These are phyloP conservation scores for Falco columbarius DNA, from an alignment of 2,797 vertebrate genomes.

Conservation along the genomic window DNA sequence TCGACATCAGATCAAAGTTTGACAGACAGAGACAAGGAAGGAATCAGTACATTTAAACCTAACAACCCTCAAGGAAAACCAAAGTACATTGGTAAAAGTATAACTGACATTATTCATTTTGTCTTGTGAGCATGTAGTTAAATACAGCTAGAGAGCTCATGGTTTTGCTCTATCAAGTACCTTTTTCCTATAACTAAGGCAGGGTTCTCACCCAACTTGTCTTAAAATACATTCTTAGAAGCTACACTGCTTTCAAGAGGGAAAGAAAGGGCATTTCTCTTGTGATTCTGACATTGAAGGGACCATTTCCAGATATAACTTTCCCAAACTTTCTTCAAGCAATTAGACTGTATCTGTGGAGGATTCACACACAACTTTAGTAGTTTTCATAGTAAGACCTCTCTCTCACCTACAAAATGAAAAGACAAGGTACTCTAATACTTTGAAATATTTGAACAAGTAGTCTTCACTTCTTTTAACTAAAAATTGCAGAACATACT, in stretches of 20 bases:
- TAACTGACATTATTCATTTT: background rate
- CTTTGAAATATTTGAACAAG: background rate
- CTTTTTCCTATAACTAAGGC: background rate
- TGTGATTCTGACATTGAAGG: background rate
- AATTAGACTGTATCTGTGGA: background rate
- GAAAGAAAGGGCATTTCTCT: background rate
- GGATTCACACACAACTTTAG: background rate
- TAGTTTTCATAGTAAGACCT: background rate
- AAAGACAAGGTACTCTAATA: background rate
- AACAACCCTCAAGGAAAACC: slow-evolving; percentile 16
- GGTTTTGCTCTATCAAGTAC: background rate
- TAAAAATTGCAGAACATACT: background rate
- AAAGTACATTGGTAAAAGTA: background rate
- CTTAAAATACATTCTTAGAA: background rate
- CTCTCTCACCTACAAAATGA: background rate
- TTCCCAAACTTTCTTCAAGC: background rate
- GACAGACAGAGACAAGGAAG: slow-evolving; percentile 35
- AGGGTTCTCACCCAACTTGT: background rate
- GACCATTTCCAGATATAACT: background rate
- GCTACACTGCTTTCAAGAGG: background rate
- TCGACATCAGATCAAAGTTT: slow-evolving; percentile 60
- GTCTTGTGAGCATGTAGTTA: background rate
- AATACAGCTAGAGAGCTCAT: background rate
- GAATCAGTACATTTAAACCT: slow-evolving; percentile 1
- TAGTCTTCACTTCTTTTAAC: background rate